Conservation (phyloP, 2,888 invertebrate species). For the Stomorhina lunata region DNA sequence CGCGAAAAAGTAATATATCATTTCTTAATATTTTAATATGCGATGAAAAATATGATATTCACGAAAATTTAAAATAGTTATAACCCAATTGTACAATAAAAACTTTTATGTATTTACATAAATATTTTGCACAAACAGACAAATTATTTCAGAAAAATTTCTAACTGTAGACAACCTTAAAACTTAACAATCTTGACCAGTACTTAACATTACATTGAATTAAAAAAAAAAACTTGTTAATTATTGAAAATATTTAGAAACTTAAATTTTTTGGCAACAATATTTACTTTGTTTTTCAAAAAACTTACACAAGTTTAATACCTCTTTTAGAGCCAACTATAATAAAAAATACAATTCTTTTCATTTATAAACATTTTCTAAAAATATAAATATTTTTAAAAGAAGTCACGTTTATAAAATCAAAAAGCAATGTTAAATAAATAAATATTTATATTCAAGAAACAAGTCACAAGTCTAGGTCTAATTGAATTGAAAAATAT, state of each 20-base stretch:
- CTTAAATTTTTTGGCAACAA: not conserved
- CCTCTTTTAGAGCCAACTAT: not conserved
- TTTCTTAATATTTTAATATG: too few species aligned
- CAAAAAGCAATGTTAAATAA: constrained; percentile 47
- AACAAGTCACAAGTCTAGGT: not conserved
- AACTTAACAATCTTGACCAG: not conserved
- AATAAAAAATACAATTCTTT: not conserved
- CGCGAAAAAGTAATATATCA: too few species aligned
- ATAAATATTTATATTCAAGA: constrained; percentile 4
- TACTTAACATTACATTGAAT: not conserved
- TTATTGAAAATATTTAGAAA: not conserved
- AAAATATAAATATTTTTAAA: not conserved
- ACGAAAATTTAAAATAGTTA: too few species aligned
- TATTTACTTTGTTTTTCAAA: not conserved
- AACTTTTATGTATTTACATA: too few species aligned
- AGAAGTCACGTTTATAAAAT: constrained; percentile 42
- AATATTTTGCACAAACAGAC: too few species aligned
- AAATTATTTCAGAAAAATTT: not conserved
- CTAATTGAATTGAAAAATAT: not conserved
- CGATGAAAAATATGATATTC: too few species aligned
- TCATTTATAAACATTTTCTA: not conserved
- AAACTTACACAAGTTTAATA: not conserved
- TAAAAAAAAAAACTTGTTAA: not conserved
- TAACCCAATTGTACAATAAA: too few species aligned
- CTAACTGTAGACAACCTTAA: not conserved